Conservation (phyloP, 2,113 vertebrate genomes). For the Pteronura brasiliensis region DNA sequence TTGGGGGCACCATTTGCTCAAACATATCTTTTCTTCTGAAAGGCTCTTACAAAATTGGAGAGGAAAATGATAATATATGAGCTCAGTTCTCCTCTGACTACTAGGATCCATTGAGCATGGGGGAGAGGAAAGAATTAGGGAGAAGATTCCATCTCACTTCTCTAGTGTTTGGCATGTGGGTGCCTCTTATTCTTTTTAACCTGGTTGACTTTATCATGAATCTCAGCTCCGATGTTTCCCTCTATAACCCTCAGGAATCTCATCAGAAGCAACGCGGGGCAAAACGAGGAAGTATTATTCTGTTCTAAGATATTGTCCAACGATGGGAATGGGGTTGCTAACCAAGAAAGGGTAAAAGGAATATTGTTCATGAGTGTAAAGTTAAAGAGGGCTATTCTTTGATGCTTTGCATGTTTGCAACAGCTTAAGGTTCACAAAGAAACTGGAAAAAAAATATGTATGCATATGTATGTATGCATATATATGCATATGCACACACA, state of each 20-base stretch:
- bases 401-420: not conserved
- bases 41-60: not conserved
- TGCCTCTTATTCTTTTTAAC: not conserved
- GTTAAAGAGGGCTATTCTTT: not conserved
- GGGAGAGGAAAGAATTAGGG: not conserved
- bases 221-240: not conserved
- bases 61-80: not conserved
- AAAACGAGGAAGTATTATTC: not conserved
- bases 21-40: slow-evolving; percentile 14
- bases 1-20: not conserved
- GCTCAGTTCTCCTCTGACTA: not conserved
- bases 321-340: not conserved
- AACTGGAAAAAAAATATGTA: not conserved
- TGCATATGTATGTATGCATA: not conserved
- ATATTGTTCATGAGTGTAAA: not conserved
- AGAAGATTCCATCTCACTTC: not conserved
- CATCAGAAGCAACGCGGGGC: not conserved
- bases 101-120: not conserved
- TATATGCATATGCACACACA: too few species aligned
- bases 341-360: not conserved
- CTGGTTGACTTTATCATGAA: not conserved
- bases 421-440: not conserved
- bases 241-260: not conserved
- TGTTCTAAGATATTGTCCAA: not conserved
- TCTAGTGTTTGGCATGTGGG: not conserved